Percentiles rank a stretch among this genome's conserved stretches.
Evolutionary conservation across 1,140 invertebrate species (phyloP).

Genomic region (Bombus turneri): DNA sequence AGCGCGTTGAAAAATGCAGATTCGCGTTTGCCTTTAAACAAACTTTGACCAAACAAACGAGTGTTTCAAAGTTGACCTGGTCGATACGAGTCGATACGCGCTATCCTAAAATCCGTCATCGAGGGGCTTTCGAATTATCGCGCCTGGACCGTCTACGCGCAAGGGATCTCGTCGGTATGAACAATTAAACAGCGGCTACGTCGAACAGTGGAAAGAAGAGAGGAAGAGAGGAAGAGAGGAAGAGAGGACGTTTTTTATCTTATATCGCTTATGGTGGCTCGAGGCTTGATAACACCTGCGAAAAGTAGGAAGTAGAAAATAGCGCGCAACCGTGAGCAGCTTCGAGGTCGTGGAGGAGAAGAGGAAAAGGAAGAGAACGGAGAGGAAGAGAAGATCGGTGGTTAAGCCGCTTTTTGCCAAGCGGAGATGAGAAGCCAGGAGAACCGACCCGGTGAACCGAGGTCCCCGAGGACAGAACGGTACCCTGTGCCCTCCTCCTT

Average conservation of each 20-base stretch:
- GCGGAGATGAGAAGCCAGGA: conserved; percentile 49
- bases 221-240: no score
- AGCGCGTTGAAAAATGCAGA: no score
- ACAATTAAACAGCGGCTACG: not conserved
- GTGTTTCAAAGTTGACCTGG: no score
- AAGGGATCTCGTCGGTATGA: no score
- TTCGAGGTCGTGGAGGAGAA: conserved; percentile 39
- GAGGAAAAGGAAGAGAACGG: conserved; percentile 36
- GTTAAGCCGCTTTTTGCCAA: conserved; percentile 57
- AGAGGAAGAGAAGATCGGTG: conserved; percentile 46
- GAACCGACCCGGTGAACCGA: conserved; percentile 67
- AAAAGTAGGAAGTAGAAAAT: conserved; percentile 62
- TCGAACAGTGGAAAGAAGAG: accelerated
- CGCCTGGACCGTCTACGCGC: no score
- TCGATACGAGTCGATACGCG: no score
- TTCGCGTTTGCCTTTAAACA: accelerated
- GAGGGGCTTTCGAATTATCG: no score
- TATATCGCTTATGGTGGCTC: not conserved
- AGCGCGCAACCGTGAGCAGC: conserved; percentile 42
- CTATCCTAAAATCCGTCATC: no score
- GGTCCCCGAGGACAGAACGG: conserved; percentile 66
- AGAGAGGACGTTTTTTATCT: no score
- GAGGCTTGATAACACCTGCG: conserved; percentile 12
- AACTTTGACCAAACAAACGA: no score
- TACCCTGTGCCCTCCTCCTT: conserved; percentile 67